phyloP scores from a whole-genome alignment of 2,888 invertebrate genomes.

The Drosophila birchii region DNA sequence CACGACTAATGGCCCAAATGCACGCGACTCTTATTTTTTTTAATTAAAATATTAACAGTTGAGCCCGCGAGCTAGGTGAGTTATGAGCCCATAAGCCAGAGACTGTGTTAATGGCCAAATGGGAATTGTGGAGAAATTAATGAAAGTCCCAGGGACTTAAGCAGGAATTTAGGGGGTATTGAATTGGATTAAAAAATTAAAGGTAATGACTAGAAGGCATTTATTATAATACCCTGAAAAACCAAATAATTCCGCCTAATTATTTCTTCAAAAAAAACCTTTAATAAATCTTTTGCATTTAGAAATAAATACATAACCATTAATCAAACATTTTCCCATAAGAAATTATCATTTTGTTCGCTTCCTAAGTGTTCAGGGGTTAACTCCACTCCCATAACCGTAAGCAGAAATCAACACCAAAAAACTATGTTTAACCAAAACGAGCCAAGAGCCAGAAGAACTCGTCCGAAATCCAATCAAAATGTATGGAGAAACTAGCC shows the following conservation, averaged over 20 bases:
- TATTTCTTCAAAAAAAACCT: not conserved
- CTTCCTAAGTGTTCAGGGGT: slow-evolving; percentile 10
- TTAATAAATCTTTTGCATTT: not conserved
- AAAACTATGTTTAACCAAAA: slow-evolving; percentile 10
- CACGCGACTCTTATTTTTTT: slow-evolving; percentile 69
- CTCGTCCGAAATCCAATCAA: slow-evolving; percentile 68
- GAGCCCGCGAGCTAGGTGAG: not conserved
- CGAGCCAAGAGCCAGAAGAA: slow-evolving; percentile 31
- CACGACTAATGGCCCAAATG: slow-evolving; percentile 30
- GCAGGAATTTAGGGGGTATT: not conserved
- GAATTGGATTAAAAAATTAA: not conserved
- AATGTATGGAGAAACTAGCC: slow-evolving; percentile 37
- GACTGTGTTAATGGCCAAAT: slow-evolving; percentile 23
- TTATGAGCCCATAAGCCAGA: slow-evolving; percentile 17
- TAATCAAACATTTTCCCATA: not conserved
- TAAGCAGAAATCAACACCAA: slow-evolving; percentile 30
- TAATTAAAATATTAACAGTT: slow-evolving; percentile 70
- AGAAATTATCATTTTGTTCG: not conserved
- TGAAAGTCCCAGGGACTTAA: not conserved
- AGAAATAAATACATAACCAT: not conserved
- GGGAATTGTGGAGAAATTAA: not conserved
- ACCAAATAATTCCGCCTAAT: not conserved
- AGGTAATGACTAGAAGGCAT: not conserved
- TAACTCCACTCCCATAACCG: slow-evolving; percentile 15
- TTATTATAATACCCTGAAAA: not conserved